phyloP scores from a whole-genome alignment of 2,113 vertebrate species.

The Gnathonemus echidnorhynchus region DNA sequence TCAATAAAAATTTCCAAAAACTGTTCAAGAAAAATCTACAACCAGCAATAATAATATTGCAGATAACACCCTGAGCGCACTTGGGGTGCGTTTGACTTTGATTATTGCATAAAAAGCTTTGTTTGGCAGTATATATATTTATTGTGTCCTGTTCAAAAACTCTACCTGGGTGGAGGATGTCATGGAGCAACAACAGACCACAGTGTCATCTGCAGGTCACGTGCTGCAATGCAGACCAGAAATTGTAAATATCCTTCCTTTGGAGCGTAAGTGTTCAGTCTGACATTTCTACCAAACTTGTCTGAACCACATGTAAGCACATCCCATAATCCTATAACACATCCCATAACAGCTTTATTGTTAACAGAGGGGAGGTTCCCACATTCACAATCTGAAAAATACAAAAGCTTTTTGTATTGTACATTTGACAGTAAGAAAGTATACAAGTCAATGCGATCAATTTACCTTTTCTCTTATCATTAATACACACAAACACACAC shows the following conservation, averaged over 20 bases:
- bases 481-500: background rate
- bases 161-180: no score
- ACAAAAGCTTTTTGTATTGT: background rate
- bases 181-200: background rate
- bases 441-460: background rate
- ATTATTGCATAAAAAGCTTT: background rate
- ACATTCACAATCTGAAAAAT: constrained; percentile 1
- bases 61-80: background rate
- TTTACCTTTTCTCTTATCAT: background rate
- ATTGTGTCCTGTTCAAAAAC: background rate
- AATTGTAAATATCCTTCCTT: background rate
- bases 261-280: background rate
- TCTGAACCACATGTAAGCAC: background rate
- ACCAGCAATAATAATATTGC: background rate
- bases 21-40: background rate
- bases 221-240: background rate
- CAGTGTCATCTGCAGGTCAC: background rate
- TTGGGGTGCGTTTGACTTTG: background rate
- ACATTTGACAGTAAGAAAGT: constrained; percentile 9
- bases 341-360: constrained; percentile 7
- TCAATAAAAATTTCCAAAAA: background rate
- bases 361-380: background rate
- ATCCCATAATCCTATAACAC: background rate
- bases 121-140: background rate
- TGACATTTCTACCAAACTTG: background rate